Percentiles rank a stretch among this genome's conserved stretches.
Conservation (phyloP, 1,140 invertebrate genomes). For the Leptinotarsa texana region DNA sequence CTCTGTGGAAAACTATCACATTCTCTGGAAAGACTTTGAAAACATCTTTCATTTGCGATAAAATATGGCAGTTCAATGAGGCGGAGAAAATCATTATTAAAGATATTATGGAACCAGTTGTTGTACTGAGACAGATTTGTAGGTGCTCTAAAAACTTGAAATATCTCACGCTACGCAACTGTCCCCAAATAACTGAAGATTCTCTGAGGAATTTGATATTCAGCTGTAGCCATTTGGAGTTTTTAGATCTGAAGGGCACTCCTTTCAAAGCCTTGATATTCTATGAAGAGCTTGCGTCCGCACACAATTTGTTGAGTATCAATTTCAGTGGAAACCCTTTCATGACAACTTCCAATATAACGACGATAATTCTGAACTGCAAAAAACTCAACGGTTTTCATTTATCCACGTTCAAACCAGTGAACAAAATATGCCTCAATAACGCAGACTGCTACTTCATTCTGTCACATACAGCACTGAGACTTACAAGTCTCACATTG, state of each 20-base stretch:
- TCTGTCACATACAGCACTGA: background rate
- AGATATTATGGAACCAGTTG: constrained; percentile 13
- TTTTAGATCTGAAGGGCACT: constrained; percentile 15
- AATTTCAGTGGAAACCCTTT: constrained; percentile 17
- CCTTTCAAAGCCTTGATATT: constrained; percentile 17
- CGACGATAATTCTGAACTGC: constrained; percentile 13
- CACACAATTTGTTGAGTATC: background rate
- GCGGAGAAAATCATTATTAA: background rate
- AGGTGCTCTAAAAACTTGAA: constrained; percentile 10
- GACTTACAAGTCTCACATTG: background rate
- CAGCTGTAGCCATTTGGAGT: background rate
- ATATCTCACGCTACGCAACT: constrained; percentile 9
- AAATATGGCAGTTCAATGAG: constrained; percentile 18
- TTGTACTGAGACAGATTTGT: constrained; percentile 21
- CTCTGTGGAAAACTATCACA: constrained; percentile 20
- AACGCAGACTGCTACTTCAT: constrained; percentile 18
- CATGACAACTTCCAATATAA: constrained; percentile 9
- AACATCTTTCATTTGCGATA: constrained; percentile 17
- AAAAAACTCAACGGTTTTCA: constrained; percentile 18
- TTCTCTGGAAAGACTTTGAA: background rate
- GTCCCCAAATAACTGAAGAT: constrained; percentile 9
- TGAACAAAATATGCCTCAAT: constrained; percentile 6
- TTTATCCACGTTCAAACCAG: constrained; percentile 19
- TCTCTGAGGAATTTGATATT: constrained; percentile 5
- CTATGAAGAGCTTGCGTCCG: constrained; percentile 20